Evolutionary conservation across 1,140 invertebrate genomes (phyloP), one percentile per base, ranked within the genome.

Genomic region (Acromyrmex charruanus): DNA sequence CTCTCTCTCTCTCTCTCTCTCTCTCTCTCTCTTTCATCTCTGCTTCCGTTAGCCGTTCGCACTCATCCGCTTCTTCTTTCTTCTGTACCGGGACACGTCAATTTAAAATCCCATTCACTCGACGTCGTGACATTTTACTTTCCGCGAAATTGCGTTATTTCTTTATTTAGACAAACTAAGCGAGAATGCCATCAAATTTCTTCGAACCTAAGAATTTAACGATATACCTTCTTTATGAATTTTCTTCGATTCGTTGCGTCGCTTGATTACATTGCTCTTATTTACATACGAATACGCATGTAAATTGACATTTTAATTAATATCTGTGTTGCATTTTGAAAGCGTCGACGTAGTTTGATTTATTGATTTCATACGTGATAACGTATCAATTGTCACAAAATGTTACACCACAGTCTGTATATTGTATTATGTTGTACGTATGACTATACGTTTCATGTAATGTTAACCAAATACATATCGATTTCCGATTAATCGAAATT

Each of bases 261-360:
- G 14, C 39, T 14, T 28, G 28, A 75, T 84, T 61, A 75, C 28
- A 14, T 39, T 28, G 18, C 53, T 51, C 25, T 51, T 84, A 84
- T 84, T 84, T 84, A 51, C 39, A 72, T 49, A 58, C 35, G 18
- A 39, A 44, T 59, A 75, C 14, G 28, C 25, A 51, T 63, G 53
- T 51, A 61, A 84, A 84, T 61, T 84, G 69, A 61, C 55, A 25
- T 84, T 84, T 84, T 74, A 75, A 84, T 84, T 84, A 84, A 84
- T 75, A 58, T 2, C 5, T 25, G 55, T 28, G 55, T 51, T 63
- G 69, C 25, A 35, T 71, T 71, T 71, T 44, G 53, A 49, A 53
- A 74, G 55, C 68, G 39, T 18, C 35, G 59, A 39, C 12, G 49
- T 9, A 55, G 69, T 61, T 84, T 84, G 69, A 61, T 84, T 84